Base-by-base conservation (phyloP, 2,797 vertebrate genomes). In the Novumbra hubbsi region DNA sequence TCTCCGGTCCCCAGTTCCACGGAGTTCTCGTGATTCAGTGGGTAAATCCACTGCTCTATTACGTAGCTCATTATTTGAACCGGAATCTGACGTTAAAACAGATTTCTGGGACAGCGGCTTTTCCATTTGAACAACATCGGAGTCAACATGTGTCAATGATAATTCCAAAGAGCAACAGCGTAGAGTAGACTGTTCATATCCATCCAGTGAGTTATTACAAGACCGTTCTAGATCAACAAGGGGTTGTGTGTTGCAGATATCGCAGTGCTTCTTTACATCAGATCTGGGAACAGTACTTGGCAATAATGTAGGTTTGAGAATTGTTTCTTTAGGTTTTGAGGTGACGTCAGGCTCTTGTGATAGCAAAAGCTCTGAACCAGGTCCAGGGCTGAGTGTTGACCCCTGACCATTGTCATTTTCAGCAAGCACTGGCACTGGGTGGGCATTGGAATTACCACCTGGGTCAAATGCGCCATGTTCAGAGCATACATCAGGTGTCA, bases 391-490 rank as follows among this genome's bases (percentile, higher is more conserved):
- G 45, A n/a, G 34, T 15, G 65, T 62, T 49, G n/a, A 24, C 21
- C 9, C 28, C 15, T 24, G 0, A 3, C 21, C 0, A 4, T 16
- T 0, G 4, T 11, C 1, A 9, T 52, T 80, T 15, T 55, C 68
- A 71, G 34, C 38, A 68, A 66, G 71, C 0, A 4, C 17, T 15
- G 81, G 79, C 7, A 80, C 74, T 15, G 79, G 82, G 62, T 27
- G 49, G 6, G 8, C 9, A 1, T 6, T 3, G 0, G 27, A 1
- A 8, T 73, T 16, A 14, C 83, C 85, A 38, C 88, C 89, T 0
- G 88, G 87, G 76, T 91, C 89, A 83, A 91, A 91, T 0, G 74
- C 83, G 32, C 76, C 83, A 21, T 80, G 80, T 19, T 86, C 74
- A 0, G 71, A 76, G 41, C 64, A 68, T 9, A 60, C 34, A 50